These are phyloP conservation scores for Pachyseris speciosa DNA, from an alignment of 64 coral and sea anemone genomes.

Conservation along the genomic window DNA sequence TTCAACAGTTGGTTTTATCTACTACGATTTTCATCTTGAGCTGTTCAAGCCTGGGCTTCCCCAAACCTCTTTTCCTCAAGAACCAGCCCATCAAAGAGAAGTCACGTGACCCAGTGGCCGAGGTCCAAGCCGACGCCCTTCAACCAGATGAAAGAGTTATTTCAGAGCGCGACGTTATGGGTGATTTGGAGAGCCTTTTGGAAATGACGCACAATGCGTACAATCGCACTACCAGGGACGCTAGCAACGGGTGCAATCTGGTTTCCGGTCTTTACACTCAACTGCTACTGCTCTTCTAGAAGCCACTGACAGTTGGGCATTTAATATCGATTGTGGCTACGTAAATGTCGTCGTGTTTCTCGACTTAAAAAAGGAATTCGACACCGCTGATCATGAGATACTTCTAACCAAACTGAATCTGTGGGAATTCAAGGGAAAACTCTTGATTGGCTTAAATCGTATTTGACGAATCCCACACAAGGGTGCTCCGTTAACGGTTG, in stretches of 20 bases:
- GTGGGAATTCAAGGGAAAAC: slow-evolving; percentile 5
- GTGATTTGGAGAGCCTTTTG: not conserved
- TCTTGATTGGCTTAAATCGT: slow-evolving; percentile 50
- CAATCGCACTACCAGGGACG: not conserved
- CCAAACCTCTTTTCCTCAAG: not conserved
- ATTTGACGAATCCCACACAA: slow-evolving; percentile 31
- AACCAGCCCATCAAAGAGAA: not conserved
- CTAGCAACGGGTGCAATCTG: not conserved
- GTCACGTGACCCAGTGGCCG: not conserved
- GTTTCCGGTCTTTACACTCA: too few relatives aligned
- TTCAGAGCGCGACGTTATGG: not conserved
- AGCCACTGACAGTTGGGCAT: too few relatives aligned
- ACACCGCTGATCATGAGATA: too few relatives aligned
- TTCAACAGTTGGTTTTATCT: not conserved
- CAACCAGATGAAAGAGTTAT: not conserved
- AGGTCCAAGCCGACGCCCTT: too few relatives aligned
- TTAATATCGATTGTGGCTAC: too few relatives aligned
- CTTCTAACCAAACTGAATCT: too few relatives aligned
- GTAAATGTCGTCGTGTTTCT: too few relatives aligned
- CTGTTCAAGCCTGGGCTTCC: not conserved
- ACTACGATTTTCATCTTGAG: not conserved
- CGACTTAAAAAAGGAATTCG: too few relatives aligned
- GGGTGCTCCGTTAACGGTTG: slow-evolving; percentile 14
- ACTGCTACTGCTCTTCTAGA: too few relatives aligned
- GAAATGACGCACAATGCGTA: not conserved